Evolutionary conservation across 2,113 vertebrate species (phyloP), one percentile per base, ranked within the genome.

Genomic region (Microcebus ravelobensis): DNA sequence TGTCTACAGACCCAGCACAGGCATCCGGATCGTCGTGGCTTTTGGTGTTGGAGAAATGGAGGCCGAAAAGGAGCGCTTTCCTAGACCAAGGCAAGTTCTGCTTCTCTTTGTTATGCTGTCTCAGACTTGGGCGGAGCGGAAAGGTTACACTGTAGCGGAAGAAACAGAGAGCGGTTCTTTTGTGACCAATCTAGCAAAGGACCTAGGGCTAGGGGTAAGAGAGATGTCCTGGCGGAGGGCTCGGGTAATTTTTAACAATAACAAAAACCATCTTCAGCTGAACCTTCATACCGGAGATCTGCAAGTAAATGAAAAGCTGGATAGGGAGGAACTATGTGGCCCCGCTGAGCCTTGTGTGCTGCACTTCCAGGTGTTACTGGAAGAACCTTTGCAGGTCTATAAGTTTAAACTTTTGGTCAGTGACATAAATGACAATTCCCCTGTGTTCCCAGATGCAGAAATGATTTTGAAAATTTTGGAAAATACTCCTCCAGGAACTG

Each of bases 371-470:
- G 98, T 99, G 77, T 98, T 99, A 94, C 96, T 98, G 39, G 98
- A 98, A 87, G 98, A 99, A 15, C 99, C 99, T 21, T 96, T 99
- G 27, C 97, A 98, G 89, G 92, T 99, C 29, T 98, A 99, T 96
- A 98, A 97, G 82, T 93, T 99, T 68, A 98, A 99, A 7, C 94
- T 99, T 2, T 96, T 98, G 8, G 97, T 99, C 95, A 80, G 98
- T 92, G 99, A 99, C 94, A 96, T 98, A 11, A 99, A 99, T 93
- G 99, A 99, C 84, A 99, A 99, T 97, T 74, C 98, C 0, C 99
- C 99, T 0, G 59, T 95, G 10, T 99, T 99, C 93, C 94, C 91
- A 11, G 97, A 93, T 3, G 96, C 97, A 45, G 36, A 97, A n/a
- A 98, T 99, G 74, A 76, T 81, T 71, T 36, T 99, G 23, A 94